phyloP scores from a whole-genome alignment of 1,140 invertebrate species.

The Zaprionus ghesquierei region DNA sequence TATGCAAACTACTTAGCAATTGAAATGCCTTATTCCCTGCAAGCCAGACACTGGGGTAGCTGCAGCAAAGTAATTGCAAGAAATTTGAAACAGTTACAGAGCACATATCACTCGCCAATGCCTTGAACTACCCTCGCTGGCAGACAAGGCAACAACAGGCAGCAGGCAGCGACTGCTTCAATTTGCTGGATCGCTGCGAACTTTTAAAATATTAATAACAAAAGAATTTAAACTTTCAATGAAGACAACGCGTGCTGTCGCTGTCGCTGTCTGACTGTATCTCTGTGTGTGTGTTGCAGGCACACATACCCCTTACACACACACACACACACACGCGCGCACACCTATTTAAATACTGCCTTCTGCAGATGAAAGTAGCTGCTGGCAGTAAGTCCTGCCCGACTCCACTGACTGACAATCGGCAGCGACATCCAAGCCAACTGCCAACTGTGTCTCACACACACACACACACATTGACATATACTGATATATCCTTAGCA shows the following conservation, averaged over 20 bases:
- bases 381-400: conserved; percentile 19
- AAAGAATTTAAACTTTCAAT: conserved; percentile 77
- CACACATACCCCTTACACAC: neutral
- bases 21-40: neutral
- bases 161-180: conserved; percentile 14
- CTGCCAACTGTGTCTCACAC: conserved; percentile 11
- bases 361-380: conserved; percentile 26
- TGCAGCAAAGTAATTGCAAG: neutral
- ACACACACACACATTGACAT: neutral
- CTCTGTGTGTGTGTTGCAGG: neutral
- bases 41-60: neutral
- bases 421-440: conserved; percentile 16
- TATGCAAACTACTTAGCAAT: neutral
- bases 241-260: conserved; percentile 40
- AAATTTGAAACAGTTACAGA: too few species aligned
- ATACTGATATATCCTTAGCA: conserved; percentile 5
- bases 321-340: neutral
- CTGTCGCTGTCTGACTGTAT: neutral
- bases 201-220: conserved; percentile 74
- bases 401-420: conserved; percentile 41
- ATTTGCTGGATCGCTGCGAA: conserved; percentile 42
- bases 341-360: conserved; percentile 18
- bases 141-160: neutral
- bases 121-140: neutral
- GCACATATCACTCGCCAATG: too few species aligned